Percentiles rank a stretch among this genome's conserved stretches.
Conservation (phyloP, 2,888 invertebrate genomes). For the Taenaris catops region DNA sequence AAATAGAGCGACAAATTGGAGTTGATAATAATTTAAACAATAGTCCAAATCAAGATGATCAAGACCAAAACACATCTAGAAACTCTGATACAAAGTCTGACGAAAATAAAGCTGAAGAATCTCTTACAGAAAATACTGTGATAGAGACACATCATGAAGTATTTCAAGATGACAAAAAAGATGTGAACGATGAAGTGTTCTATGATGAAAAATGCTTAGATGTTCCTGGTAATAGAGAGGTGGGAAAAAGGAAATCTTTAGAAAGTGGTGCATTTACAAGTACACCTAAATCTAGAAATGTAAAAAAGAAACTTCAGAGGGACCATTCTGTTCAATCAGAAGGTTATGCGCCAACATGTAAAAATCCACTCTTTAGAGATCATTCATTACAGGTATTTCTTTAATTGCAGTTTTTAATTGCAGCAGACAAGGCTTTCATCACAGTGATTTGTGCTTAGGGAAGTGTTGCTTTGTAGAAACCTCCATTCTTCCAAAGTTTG, state of each 20-base stretch:
- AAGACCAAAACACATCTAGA: constrained; percentile 32
- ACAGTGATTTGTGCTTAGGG: no score
- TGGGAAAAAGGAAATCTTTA: constrained; percentile 58
- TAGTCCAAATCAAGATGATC: constrained; percentile 8
- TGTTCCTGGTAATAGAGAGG: constrained; percentile 47
- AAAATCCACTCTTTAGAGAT: constrained; percentile 69
- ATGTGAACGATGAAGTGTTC: constrained; percentile 14
- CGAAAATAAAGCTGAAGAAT: constrained; percentile 54
- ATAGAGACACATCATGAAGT: constrained; percentile 25
- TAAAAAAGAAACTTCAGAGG: constrained; percentile 53
- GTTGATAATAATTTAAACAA: constrained; percentile 16
- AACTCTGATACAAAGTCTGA: constrained; percentile 44
- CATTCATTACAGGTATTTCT: constrained; percentile 73
- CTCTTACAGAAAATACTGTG: constrained; percentile 56
- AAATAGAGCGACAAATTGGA: constrained; percentile 25
- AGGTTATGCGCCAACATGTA: constrained; percentile 59
- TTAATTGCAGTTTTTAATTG: no score
- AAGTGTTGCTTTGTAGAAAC: no score
- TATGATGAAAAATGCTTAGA: constrained; percentile 49
- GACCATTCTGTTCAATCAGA: constrained; percentile 73
- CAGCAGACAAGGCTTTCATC: no score
- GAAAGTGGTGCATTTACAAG: constrained; percentile 54
- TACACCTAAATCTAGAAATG: constrained; percentile 40
- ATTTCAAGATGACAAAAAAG: constrained; percentile 31
- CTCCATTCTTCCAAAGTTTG: no score